Evolutionary conservation across 2,888 invertebrate genomes (phyloP), one percentile per base, ranked within the genome.

Genomic region (Punctoribates punctum): DNA sequence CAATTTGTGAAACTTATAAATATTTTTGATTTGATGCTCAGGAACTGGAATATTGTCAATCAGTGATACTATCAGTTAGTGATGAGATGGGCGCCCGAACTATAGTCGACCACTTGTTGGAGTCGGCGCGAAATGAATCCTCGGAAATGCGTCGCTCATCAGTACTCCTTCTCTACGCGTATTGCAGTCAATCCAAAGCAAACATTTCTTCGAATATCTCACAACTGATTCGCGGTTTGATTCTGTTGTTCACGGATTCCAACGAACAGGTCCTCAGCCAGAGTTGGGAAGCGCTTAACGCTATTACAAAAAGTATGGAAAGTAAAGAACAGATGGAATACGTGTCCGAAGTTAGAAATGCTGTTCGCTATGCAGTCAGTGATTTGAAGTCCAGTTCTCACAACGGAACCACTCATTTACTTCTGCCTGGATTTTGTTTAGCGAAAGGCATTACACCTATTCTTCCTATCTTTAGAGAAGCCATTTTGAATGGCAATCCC

Each of bases 361-460:
- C 96, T 9, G 90, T 97, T n/a, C 87, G 93, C 23, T 94, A 91
- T 85, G 94, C 94, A 17, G 89, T 91, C 42, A 90, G 92, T 25
- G 96, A 96, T 82, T 86, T 93, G 80, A 91, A 92, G 82, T 89
- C 77, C 2, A 48, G 48, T 11, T 8, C 57, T 25, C 25, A 73
- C 42, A 57, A 46, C 38, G 62, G 25, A n/a, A 29, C 65, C 46
- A 70, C 20, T 51, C 46, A 38, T 65, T 25, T 91, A 73, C 85
- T 93, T 76, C 85, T 94, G 80, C 96, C 96, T 15, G 97, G 96
- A 15, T 94, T 97, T 84, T 96, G 96, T 83, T 85, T 96, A 81
- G 93, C 94, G 0, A 96, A 96, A 88, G 94, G 94, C 76, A 93
- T 98, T 75, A 90, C 93, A 3, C 96, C 98, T 11, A 89, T 99